Base-by-base conservation (phyloP, 2,113 vertebrate species). In the Oncorhynchus gorbuscha region DNA sequence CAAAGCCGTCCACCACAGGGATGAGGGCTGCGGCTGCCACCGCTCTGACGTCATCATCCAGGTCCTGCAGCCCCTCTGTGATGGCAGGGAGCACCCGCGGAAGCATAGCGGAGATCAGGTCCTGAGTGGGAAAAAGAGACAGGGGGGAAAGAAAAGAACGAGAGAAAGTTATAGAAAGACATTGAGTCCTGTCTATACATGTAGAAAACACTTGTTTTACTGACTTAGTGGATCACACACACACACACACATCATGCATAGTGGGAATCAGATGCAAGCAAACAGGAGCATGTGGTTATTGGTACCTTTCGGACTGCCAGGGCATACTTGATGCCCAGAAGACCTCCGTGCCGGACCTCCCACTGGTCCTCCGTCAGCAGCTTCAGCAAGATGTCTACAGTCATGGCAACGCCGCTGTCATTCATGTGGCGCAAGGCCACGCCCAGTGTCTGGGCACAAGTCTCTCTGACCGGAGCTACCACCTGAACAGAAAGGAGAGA, bases 361-460 rank as follows among this genome's bases (percentile, higher is more conserved):
- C 98, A 99, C n/a, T 99, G 98, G 79, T 98, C 95, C 83, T 99
- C 97, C n/a, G 95, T 95, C 16, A 99, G 94, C 87, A 99, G 93
- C 84, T 97, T 97, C 81, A 99, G 92, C 20, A 99, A 91, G 82
- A 99, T 95, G 77, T 96, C 95, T 66, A 99, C 97, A 0, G 97
- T 98, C 92, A 95, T 97, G 74, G 94, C 94, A 88, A 99, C 96
- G 58, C 96, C 95, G 14, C 85, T 88, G 80, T 97, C 96, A 74
- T 91, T 97, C 97, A 99, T 99, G 71, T 99, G 94, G 85, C 95
- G 96, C 83, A 99, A 91, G 9, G 97, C 96, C 69, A 99, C 97
- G 1, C 98, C 98, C 71, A 99, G 92, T 2, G 98, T 96, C 83
- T 99, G 98, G 73, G 97, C 98, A 89, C 98, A 99, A 5, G 97